Evolutionary conservation across 2,797 vertebrate genomes (phyloP), one percentile per base, ranked within the genome.

Genomic region (Phoxinus dragarum): DNA sequence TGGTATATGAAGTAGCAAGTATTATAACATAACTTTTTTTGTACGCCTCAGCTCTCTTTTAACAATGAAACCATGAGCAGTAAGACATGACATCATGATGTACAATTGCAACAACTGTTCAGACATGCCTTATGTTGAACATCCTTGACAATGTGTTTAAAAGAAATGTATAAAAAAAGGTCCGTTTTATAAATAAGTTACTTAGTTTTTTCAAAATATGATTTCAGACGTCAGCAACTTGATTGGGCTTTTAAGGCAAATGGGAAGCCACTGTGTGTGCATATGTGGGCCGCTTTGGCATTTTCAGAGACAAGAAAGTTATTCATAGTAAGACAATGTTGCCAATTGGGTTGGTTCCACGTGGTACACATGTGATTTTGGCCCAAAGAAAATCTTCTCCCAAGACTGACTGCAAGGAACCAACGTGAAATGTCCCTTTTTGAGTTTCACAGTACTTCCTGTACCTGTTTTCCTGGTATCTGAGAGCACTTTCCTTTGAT

Each of bases 301-400:
- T 87, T 87, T 88, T 86, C 85, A 84, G 56, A 84, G 77, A 82
- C 72, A 84, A 74, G 81, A 86, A 88, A 87, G 81, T 83, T 88
- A 89, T 88, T 89, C 87, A 88, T 82, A 88, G 86, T 38, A 64
- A 71, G 52, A 80, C 42, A 61, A 52, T 80, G 84, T 84, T 80
- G 76, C 67, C 77, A 79, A 36, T 81, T 49, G 77, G 80, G 77
- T 82, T 83, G 84, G 54, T 66, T 85, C 68, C 85, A 87, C 80
- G 61, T 84, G 83, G 80, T 83, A 72, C 75, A 85, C 81, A 82
- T 82, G 87, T 85, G 84, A 82, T 61, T 83, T 84, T 81, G 59
- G 54, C 69, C 75, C 27, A 49, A 61, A 66, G 74, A 54, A 59
- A 73, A 73, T 85, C 42, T 61, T 34, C 31, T 36, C 38, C 40